phyloP scores from a whole-genome alignment of 30 jellyfish, hydroid and myxozoan species.

The Pseudorhiza aurosa region DNA sequence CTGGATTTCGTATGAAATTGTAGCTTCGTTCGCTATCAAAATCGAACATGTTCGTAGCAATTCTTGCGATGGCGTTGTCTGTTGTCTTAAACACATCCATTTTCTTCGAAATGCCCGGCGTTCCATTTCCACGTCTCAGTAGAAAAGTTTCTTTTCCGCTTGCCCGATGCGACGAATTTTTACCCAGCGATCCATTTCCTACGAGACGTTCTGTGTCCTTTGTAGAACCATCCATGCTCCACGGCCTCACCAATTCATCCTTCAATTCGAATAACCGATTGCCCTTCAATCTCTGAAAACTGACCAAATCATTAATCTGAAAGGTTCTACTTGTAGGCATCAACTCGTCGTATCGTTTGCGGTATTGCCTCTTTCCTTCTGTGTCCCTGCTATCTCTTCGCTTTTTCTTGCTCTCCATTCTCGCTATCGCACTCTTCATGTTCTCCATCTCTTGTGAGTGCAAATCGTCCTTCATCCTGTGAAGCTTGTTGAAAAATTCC shows the following conservation, averaged over 20 bases:
- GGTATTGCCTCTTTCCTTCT: not conserved
- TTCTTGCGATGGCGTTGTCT: constrained; percentile 7
- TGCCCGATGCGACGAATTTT: not conserved
- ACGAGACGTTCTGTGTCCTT: not conserved
- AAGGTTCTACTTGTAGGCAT: not conserved
- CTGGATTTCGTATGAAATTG: constrained; percentile 31
- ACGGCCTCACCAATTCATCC: not conserved
- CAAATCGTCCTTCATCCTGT: constrained; percentile 16
- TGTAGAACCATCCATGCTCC: not conserved
- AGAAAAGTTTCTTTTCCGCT: not conserved
- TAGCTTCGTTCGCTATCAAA: not conserved
- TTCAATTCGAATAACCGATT: not conserved
- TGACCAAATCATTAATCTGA: not conserved
- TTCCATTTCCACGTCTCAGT: not conserved
- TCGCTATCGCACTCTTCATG: constrained; percentile 20
- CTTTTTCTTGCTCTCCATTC: constrained; percentile 14
- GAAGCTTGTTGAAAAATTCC: constrained; percentile 26
- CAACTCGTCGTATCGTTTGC: not conserved
- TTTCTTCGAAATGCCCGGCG: not conserved
- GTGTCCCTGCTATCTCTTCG: not conserved
- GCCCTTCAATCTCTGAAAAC: not conserved
- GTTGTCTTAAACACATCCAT: not conserved
- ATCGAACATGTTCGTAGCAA: constrained; percentile 22
- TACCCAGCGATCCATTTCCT: not conserved
- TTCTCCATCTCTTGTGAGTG: constrained; percentile 3